Evolutionary conservation across 1,140 invertebrate genomes (phyloP).

Genomic region (Apocrypta bakeri): DNA sequence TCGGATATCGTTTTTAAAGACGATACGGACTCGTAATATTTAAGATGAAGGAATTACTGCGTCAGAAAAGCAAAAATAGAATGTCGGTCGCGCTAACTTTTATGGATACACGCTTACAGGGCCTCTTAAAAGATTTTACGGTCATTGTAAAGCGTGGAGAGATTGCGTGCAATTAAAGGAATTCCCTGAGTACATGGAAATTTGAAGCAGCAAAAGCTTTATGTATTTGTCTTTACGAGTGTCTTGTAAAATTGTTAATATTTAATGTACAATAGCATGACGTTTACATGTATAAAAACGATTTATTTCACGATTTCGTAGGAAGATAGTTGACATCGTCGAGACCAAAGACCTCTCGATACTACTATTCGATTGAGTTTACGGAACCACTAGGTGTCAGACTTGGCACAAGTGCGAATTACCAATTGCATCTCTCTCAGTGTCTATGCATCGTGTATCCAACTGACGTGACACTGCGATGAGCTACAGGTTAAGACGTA

Average conservation of each 20-base stretch:
- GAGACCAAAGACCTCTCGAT: neutral
- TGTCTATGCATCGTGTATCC: neutral
- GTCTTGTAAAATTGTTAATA: too few relatives aligned
- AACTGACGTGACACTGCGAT: slow-evolving; percentile 2
- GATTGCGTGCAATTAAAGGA: neutral
- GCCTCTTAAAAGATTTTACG: neutral
- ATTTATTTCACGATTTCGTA: too few relatives aligned
- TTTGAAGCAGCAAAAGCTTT: too few relatives aligned
- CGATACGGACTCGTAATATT: neutral
- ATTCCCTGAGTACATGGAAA: neutral
- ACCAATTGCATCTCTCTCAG: slow-evolving; percentile 6
- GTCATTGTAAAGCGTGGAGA: neutral
- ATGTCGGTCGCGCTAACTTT: neutral
- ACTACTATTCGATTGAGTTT: neutral
- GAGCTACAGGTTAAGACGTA: neutral
- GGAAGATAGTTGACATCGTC: too few relatives aligned
- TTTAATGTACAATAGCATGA: too few relatives aligned
- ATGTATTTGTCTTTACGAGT: too few relatives aligned
- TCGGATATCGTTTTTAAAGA: too few relatives aligned
- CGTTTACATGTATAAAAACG: too few relatives aligned
- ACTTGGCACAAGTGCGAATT: neutral
- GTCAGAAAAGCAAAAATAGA: neutral
- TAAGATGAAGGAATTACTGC: neutral
- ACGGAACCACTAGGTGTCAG: neutral
- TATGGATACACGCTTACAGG: neutral